These are phyloP conservation scores for Polydrusus tereticollis DNA, from an alignment of 2,888 invertebrate species.

Conservation along the genomic window DNA sequence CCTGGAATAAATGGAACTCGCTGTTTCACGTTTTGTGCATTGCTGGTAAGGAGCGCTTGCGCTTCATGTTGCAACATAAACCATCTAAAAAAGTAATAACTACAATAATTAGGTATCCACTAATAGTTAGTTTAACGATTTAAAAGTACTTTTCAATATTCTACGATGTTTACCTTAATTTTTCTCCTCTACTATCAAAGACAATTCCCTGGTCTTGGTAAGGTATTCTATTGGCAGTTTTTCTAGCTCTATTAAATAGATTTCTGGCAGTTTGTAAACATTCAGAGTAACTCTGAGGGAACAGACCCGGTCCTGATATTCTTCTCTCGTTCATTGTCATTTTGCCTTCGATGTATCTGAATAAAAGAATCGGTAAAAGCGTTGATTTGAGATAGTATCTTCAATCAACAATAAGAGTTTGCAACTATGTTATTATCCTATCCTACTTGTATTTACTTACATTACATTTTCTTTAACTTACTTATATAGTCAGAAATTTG, in stretches of 20 bases:
- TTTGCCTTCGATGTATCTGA: conserved; percentile 72
- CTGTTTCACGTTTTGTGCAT: conserved; percentile 82
- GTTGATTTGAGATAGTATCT: no score
- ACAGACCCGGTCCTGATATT: conserved; percentile 79
- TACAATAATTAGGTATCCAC: neutral
- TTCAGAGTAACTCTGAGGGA: conserved; percentile 81
- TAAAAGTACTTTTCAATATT: no score
- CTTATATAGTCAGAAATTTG: no score
- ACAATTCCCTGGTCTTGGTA: conserved; percentile 80
- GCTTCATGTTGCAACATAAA: conserved; percentile 92
- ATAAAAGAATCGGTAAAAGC: no score
- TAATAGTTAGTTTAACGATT: no score
- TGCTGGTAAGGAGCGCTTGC: conserved; percentile 79
- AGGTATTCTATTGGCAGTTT: conserved; percentile 80
- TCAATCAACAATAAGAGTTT: no score
- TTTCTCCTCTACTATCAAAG: conserved; percentile 78
- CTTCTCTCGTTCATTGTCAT: conserved; percentile 81
- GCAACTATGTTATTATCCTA: no score
- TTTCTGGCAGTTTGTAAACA: conserved; percentile 84
- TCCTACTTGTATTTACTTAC: no score
- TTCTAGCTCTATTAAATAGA: conserved; percentile 81
- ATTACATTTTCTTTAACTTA: no score
- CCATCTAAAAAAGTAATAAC: conserved; percentile 69
- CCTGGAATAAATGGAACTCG: conserved; percentile 80
- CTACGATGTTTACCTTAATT: conserved; percentile 75